These are phyloP conservation scores for Turritopsis dohrnii DNA, from an alignment of 30 jellyfish, hydroid and myxozoan genomes.

Conservation along the genomic window DNA sequence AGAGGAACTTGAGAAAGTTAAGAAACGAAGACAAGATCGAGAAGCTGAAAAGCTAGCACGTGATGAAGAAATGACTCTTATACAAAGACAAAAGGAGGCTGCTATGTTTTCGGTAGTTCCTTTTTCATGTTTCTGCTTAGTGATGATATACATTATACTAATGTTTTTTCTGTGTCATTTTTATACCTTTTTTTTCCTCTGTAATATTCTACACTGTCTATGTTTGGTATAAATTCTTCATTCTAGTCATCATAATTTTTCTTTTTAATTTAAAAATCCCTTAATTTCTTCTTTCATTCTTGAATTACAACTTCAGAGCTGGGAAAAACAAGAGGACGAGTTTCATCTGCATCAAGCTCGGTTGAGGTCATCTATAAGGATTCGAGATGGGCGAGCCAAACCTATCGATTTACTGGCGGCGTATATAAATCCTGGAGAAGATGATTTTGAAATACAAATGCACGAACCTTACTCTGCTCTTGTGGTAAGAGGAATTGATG, in stretches of 20 bases:
- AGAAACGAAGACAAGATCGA: constrained; percentile 79
- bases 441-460: constrained; percentile 90
- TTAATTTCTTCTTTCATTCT: neutral
- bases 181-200: too few species aligned
- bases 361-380: constrained; percentile 76
- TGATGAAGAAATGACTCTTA: constrained; percentile 84
- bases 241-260: neutral
- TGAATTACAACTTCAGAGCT: constrained; percentile 28
- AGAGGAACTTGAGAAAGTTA: constrained; percentile 86
- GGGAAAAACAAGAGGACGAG: constrained; percentile 94
- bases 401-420: constrained; percentile 97
- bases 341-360: constrained; percentile 83
- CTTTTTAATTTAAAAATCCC: neutral
- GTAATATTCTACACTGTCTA: too few species aligned
- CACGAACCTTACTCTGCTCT: constrained; percentile 95
- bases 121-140: too few species aligned
- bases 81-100: constrained; percentile 93
- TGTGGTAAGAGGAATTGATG: constrained; percentile 42
- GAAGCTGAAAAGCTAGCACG: constrained; percentile 82
- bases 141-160: too few species aligned
- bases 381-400: constrained; percentile 97
- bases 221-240: neutral
- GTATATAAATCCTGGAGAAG: constrained; percentile 90
- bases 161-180: too few species aligned
- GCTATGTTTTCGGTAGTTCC: constrained; percentile 72